These are phyloP conservation scores for Drosophila takahashii DNA, from an alignment of 1,140 invertebrate species.

Conservation along the genomic window DNA sequence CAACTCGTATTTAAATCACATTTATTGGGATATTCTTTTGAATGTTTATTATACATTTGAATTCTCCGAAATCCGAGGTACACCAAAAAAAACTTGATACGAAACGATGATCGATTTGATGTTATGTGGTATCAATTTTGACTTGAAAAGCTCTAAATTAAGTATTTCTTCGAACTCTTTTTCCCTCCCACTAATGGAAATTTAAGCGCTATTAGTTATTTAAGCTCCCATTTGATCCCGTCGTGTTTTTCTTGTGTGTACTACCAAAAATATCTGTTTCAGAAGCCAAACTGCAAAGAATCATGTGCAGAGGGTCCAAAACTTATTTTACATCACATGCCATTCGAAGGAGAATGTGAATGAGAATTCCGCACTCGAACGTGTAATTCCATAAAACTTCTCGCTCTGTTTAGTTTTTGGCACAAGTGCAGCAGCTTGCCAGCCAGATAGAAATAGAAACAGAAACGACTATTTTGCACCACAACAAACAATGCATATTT, in stretches of 20 bases:
- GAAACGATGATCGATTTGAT: no score
- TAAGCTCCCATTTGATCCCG: no score
- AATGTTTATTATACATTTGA: no score
- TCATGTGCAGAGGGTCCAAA: conserved; percentile 11
- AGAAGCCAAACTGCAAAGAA: not conserved
- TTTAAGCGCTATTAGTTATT: no score
- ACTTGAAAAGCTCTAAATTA: no score
- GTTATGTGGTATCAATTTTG: no score
- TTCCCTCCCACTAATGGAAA: no score
- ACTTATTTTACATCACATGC: conserved; percentile 19
- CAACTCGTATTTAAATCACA: no score
- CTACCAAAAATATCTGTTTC: not conserved
- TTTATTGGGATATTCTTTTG: not conserved
- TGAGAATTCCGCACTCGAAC: conserved; percentile 2
- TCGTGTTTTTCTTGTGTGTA: no score
- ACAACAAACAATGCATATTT: conserved; percentile 64
- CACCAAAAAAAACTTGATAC: no score
- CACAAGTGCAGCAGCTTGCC: conserved; percentile 48
- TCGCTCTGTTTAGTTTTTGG: conserved; percentile 41
- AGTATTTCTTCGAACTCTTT: no score
- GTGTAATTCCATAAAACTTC: conserved; percentile 46
- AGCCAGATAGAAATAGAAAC: conserved; percentile 22
- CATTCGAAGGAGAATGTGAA: not conserved
- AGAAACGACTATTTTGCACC: conserved; percentile 57
- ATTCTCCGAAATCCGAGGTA: no score